Evolutionary conservation across 92 coral and sea anemone genomes (phyloP), one percentile per base, ranked within the genome.

Genomic region (Epizoanthus rinbou): DNA sequence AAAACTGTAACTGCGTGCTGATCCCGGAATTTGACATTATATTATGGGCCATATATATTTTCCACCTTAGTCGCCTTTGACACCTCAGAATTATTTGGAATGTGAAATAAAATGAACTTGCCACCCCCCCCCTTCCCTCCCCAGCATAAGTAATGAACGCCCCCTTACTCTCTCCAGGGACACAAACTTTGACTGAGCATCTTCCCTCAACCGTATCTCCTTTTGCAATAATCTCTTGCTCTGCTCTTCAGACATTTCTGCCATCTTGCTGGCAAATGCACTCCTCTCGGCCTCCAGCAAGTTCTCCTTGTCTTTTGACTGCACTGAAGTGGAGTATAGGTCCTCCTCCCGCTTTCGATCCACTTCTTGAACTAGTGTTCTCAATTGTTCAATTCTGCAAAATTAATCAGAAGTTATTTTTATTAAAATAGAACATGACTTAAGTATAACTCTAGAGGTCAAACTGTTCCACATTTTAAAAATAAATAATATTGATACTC

Each of bases 141-240:
- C 25, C 15, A 17, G 50, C 23, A 39, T 35, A 22, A 10, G 50
- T 53, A 35, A 41, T 9, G 45, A 37, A 37, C 5, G 14, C 2
- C 16, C 28, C 4, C 82, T 82, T 31, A 90, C 96, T 94, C 92
- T 96, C 76, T 96, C 99, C 70, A 96, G 90, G 57, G 91, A 58
- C 18, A 87, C 66, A 85, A 95, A 95, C 84, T 95, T 95, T 57
- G 97, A 66, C 58, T 95, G 98, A 39, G 98, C 97, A 69, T 96
- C 99, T 74, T 96, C 99, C 43, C 99, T 86, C 17, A 96, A 89
- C 73, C 91, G 82, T 47, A 96, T 96, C 80, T 96, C 99, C 73
- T 95, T 94, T 86, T 96, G 96, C 33, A 96, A 84, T 66, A 93
- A 84, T 80, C 90, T 96, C 76, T 94, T 91, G 87, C 92, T 90